Percentiles rank a stretch among this genome's conserved stretches.
Conservation (phyloP, 2,113 vertebrate genomes). For the Buteo buteo region DNA sequence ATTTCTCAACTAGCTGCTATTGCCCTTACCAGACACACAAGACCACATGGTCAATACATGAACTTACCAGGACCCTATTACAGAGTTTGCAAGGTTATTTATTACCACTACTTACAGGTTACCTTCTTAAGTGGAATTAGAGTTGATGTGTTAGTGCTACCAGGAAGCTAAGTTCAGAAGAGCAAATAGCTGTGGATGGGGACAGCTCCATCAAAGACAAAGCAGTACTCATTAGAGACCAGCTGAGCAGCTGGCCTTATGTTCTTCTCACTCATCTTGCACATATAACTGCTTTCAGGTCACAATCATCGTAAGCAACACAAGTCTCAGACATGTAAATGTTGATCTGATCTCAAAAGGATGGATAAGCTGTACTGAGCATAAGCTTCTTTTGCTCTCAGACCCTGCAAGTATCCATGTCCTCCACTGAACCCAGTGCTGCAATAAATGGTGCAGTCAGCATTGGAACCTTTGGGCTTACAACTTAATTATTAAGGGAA, state of each 20-base stretch:
- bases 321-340: constrained; percentile 48
- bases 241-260: not conserved
- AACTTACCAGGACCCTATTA: not conserved
- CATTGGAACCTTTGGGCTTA: not conserved
- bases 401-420: not conserved
- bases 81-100: not conserved
- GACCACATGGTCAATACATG: not conserved
- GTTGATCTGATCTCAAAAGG: constrained; percentile 9
- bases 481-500: not conserved
- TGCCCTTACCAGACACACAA: not conserved
- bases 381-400: constrained; percentile 38
- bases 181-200: not conserved
- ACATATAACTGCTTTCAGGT: not conserved
- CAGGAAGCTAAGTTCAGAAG: not conserved
- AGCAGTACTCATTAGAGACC: not conserved
- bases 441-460: not conserved
- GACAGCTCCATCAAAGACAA: not conserved
- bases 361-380: constrained; percentile 24
- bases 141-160: not conserved
- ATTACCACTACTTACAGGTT: not conserved
- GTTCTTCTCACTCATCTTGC: not conserved
- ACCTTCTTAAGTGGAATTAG: not conserved
- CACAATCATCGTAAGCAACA: not conserved
- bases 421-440: not conserved
- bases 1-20: not conserved